Evolutionary conservation across 1,140 invertebrate genomes (phyloP), one percentile per base, ranked within the genome.

Genomic region (Ruditapes philippinarum): DNA sequence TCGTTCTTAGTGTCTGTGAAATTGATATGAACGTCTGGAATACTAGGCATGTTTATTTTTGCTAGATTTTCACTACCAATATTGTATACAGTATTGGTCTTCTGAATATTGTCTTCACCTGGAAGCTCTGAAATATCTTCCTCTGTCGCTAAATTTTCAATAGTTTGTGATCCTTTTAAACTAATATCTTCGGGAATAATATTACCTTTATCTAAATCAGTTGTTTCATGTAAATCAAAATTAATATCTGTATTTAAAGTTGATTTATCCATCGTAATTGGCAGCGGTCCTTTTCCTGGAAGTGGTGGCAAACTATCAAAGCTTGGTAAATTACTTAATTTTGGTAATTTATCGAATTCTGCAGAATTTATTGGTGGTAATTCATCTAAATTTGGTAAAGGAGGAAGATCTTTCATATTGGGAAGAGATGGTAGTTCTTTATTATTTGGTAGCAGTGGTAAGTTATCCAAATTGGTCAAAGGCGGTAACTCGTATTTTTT

Each of bases 341-440:
- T 49, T 36, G 74, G 45, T 36, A 78, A 54, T 33, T 78, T 78
- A 51, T 49, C 42, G 3, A 78, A 31, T 36, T 78, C 74, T 3
- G 33, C 31, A 28, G 74, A 54, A 54, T 78, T 51, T 4, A 78
- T n/a, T 51, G 74, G 74, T 4, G 54, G 79, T 65, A 81, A 65
- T 42, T 81, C 79, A 1, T 81, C 51, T 22, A 83, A 51, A 3
- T 70, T 38, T 19, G 81, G 81, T 51, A 83, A 70, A 49, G 81
- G 65, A n/a, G 42, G 62, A 49, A 83, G 81, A 51, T 83, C 81
- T 22, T 68, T 38, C 3, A 83, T 22, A n/a, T 83, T 83, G 25
- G 79, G 79, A 19, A 81, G 54, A 2, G 54, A 28, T 3, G 60
- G 54, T 28, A 81, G n/a, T 4, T 81, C 57, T 28, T n/a, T 22